phyloP scores from a whole-genome alignment of 2,797 vertebrate genomes.

The Pagetopsis macropterus region DNA sequence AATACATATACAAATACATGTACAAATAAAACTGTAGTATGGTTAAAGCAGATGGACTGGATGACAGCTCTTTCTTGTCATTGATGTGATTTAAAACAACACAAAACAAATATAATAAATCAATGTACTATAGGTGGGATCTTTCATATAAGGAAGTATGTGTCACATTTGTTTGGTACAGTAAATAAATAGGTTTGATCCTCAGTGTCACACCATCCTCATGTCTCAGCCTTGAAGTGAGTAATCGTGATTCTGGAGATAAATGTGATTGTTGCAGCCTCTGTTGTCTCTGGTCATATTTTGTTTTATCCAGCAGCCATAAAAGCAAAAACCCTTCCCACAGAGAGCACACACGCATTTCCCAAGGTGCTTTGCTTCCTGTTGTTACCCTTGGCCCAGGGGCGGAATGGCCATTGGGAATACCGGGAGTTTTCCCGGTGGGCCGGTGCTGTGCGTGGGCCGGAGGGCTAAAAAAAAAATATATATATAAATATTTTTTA shows the following conservation, averaged over 20 bases:
- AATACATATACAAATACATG: not conserved
- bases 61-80: not conserved
- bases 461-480: too few species aligned
- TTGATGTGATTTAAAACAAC: not conserved
- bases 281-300: slow-evolving; percentile 8
- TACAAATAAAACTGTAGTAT: not conserved
- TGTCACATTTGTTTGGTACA: not conserved
- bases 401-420: too few species aligned
- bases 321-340: slow-evolving; percentile 7
- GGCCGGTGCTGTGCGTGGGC: too few species aligned
- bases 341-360: slow-evolving; percentile 23
- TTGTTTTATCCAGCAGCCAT: slow-evolving; percentile 13
- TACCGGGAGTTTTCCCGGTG: too few species aligned
- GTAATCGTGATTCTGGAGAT: not conserved
- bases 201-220: not conserved
- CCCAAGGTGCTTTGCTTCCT: slow-evolving; percentile 36
- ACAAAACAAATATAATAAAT: not conserved
- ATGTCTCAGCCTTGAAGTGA: not conserved
- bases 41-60: not conserved
- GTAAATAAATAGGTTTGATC: not conserved
- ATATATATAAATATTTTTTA: too few species aligned
- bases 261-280: slow-evolving; percentile 7
- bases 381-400: slow-evolving; percentile 20
- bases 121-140: not conserved
- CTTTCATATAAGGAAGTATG: not conserved